phyloP scores from a whole-genome alignment of 2,888 invertebrate species.

The Neria commutata region DNA sequence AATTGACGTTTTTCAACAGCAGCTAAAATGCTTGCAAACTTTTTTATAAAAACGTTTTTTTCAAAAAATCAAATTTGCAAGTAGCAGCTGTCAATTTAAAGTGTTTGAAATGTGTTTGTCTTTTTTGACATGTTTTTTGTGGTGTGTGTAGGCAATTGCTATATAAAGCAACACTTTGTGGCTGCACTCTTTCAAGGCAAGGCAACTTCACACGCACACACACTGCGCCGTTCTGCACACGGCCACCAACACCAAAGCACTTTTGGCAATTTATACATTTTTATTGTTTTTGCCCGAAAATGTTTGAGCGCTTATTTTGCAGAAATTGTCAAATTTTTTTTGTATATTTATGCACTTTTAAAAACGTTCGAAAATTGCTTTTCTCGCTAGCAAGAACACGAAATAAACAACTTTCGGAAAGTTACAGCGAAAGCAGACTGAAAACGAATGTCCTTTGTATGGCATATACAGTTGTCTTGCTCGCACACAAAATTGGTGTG shows the following conservation, averaged over 20 bases:
- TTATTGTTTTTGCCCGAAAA: neutral
- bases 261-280: neutral
- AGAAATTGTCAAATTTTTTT: neutral
- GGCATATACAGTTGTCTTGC: conserved; percentile 3
- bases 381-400: neutral
- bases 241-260: neutral
- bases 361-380: neutral
- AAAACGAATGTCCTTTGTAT: neutral
- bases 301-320: neutral
- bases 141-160: no score
- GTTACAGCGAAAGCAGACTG: neutral
- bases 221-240: neutral
- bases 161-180: neutral
- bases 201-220: conserved; percentile 1
- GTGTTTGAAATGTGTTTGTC: no score
- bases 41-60: no score
- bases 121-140: no score
- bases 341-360: neutral
- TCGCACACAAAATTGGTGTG: conserved; percentile 12
- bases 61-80: no score
- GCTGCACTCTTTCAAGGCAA: no score
- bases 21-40: no score
- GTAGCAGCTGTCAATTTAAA: no score
- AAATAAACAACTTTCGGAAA: conserved; percentile 8
- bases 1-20: no score